phyloP scores from a whole-genome alignment of 2,888 invertebrate genomes.

The Drosophila nigricruria region DNA sequence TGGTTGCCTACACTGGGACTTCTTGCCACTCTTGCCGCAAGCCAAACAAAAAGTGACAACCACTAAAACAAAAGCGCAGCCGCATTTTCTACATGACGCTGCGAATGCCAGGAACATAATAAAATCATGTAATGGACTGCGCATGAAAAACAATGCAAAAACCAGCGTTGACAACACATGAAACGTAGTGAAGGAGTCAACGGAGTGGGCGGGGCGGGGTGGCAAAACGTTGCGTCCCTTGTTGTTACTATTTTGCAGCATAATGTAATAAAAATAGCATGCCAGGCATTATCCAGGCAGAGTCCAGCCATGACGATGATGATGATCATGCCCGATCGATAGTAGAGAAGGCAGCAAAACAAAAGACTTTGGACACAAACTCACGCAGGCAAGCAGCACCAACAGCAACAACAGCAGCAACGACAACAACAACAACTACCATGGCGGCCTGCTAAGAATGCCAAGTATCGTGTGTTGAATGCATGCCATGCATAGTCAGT shows the following conservation, averaged over 20 bases:
- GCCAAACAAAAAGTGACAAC: slow-evolving; percentile 78
- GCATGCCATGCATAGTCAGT: slow-evolving; percentile 77
- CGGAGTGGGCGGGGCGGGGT: background rate
- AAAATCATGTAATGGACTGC: slow-evolving; percentile 81
- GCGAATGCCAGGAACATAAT: slow-evolving; percentile 81
- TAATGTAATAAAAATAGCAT: slow-evolving; percentile 80
- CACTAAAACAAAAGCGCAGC: slow-evolving; percentile 78
- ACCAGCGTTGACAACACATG: slow-evolving; percentile 72
- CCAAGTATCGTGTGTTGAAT: slow-evolving; percentile 82
- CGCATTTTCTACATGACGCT: slow-evolving; percentile 80
- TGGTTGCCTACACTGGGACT: slow-evolving; percentile 17
- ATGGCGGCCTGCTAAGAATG: slow-evolving; percentile 75
- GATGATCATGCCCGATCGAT: slow-evolving; percentile 77
- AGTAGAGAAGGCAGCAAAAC: slow-evolving; percentile 68
- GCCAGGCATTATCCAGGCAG: slow-evolving; percentile 60
- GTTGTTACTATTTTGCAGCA: slow-evolving; percentile 81
- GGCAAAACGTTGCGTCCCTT: slow-evolving; percentile 53
- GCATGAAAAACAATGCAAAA: slow-evolving; percentile 80
- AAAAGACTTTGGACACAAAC: slow-evolving; percentile 80
- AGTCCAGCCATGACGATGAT: slow-evolving; percentile 63
- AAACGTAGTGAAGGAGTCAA: background rate
- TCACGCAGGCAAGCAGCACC: slow-evolving; percentile 66
- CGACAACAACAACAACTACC: slow-evolving; percentile 37
- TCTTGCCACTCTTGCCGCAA: slow-evolving; percentile 54
- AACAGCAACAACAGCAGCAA: slow-evolving; percentile 21